Evolutionary conservation across 2,888 invertebrate species (phyloP), one percentile per base, ranked within the genome.

Genomic region (Keiferia lycopersicella): DNA sequence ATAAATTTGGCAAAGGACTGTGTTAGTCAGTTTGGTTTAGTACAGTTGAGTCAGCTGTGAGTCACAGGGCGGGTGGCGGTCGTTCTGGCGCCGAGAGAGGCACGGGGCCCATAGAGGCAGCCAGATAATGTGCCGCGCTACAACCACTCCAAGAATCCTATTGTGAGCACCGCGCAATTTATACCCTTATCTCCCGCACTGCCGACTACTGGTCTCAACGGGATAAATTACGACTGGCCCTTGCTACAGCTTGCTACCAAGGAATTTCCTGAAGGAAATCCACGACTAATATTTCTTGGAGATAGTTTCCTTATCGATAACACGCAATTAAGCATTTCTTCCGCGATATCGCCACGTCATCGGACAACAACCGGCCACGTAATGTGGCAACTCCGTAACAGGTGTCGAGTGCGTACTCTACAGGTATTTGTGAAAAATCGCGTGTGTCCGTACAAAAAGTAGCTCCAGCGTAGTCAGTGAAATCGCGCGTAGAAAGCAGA

Each of bases 401-500:
- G 75, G 80, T 83, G 82, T 71, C 79, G 79, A 84, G 78, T 34
- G 56, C 26, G 34, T 26, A 56, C 16, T 79, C 68, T 67, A 68
- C 76, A 73, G 73, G 73, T 80, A 77, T 84, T 87, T 78, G 84
- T 86, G 81, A 83, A 86, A 87, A 88, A 82, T 87, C 75, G 84
- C 86, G 83, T 84, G 85, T 80, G 73, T 71, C 69, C 64, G 69
- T 69, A 82, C 75, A 82, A 84, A 83, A 83, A 82, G 78, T 77
- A 71, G 73, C 70, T 61, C 71, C 67, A 66, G 67, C 69, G 69
- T 71, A 69, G 80, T 73, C 80, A 86, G 91, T 88, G 91, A 91
- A 91, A 91, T 89, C 88, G 89, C 87, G 86, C 88, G 85, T 87
- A 91, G 91, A 91, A 91, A 91, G 91, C 91, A 90, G 88, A 90